A percentile compares a stretch with the other conserved stretches of the same genome.
These are phyloP conservation scores for Xestia c-nigrum DNA, from an alignment of 2,888 invertebrate species.

Conservation along the genomic window DNA sequence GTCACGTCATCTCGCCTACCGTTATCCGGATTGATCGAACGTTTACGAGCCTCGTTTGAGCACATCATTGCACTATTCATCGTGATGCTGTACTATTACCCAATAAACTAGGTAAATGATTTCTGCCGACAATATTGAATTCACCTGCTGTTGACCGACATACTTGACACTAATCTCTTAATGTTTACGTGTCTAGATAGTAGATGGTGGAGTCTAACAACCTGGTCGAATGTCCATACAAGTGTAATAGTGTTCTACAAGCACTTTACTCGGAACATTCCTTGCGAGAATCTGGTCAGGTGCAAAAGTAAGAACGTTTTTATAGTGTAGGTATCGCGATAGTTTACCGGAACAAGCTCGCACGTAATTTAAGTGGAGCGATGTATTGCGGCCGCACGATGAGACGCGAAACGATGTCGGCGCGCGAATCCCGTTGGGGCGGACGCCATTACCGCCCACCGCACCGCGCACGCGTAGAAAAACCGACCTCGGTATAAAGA, in stretches of 20 bases:
- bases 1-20: slow-evolving; percentile 77
- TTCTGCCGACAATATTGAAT: slow-evolving; percentile 70
- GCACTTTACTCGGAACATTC: slow-evolving; percentile 58
- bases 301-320: slow-evolving; percentile 74
- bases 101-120: slow-evolving; percentile 71
- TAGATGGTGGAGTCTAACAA: slow-evolving; percentile 46
- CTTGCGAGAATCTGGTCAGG: slow-evolving; percentile 57
- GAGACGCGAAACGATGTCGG: slow-evolving; percentile 89
- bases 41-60: slow-evolving; percentile 78
- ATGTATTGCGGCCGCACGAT: slow-evolving; percentile 88
- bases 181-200: slow-evolving; percentile 54
- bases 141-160: slow-evolving; percentile 61
- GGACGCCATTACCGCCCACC: slow-evolving; percentile 89
- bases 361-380: slow-evolving; percentile 88
- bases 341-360: slow-evolving; percentile 87
- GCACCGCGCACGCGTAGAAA: slow-evolving; percentile 86
- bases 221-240: slow-evolving; percentile 59
- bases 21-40: slow-evolving; percentile 79
- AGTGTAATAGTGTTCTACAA: slow-evolving; percentile 56
- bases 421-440: slow-evolving; percentile 88
- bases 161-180: slow-evolving; percentile 64
- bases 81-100: slow-evolving; percentile 73
- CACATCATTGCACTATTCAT: slow-evolving; percentile 76
- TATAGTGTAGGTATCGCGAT: slow-evolving; percentile 77
- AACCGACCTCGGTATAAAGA: slow-evolving; percentile 86